These are phyloP conservation scores for Drosophila dives DNA, from an alignment of 2,888 invertebrate species.

Conservation along the genomic window DNA sequence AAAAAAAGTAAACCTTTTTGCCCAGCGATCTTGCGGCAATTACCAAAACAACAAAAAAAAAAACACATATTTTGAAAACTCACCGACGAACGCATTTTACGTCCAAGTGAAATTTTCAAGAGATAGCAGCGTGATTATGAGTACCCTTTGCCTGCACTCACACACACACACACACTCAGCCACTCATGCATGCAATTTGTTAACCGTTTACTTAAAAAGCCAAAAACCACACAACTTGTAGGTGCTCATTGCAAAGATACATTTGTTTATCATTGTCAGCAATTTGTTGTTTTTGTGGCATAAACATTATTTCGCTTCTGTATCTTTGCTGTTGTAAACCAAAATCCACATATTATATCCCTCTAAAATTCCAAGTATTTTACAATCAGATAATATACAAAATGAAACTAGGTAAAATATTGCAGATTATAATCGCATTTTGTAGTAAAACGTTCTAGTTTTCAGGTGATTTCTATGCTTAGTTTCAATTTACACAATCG, in stretches of 20 bases:
- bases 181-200: conserved; percentile 44
- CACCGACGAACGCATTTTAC: conserved; percentile 39
- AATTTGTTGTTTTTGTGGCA: conserved; percentile 7
- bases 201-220: conserved; percentile 10
- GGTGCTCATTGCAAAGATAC: conserved; percentile 17
- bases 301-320: conserved; percentile 20
- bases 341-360: neutral
- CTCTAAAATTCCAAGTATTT: neutral
- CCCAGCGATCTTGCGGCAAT: conserved; percentile 31
- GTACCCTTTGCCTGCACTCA: conserved; percentile 36
- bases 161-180: conserved; percentile 20
- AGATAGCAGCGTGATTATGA: conserved; percentile 16
- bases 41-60: conserved; percentile 21
- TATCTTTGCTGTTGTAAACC: neutral
- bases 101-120: conserved; percentile 60
- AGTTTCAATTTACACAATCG: conserved; percentile 18
- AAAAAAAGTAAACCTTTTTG: conserved; percentile 34
- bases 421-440: neutral
- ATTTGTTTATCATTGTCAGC: conserved; percentile 15
- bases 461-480: neutral
- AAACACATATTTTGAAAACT: conserved; percentile 39
- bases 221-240: conserved; percentile 32
- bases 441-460: neutral
- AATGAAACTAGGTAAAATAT: neutral
- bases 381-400: neutral